These are phyloP conservation scores for Halisarca cf. caerulea DNA, from an alignment of 37 sponge, comb jelly and placozoan species.

Conservation along the genomic window DNA sequence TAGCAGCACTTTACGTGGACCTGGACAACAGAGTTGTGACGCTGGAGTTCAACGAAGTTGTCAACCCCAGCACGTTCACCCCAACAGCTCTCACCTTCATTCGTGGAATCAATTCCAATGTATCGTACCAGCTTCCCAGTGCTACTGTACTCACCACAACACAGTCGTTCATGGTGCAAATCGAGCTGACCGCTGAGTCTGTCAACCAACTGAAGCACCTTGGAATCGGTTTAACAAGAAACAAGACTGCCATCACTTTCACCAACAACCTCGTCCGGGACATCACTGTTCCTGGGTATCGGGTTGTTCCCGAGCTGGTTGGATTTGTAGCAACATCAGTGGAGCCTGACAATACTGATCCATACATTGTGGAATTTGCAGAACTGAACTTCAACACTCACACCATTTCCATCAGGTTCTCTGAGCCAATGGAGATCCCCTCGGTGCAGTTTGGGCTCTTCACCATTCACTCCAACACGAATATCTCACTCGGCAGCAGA, in stretches of 20 bases:
- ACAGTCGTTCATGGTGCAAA: constrained; percentile 6
- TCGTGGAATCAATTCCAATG: constrained; percentile 54
- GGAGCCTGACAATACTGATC: background rate
- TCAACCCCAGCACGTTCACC: constrained; percentile 61
- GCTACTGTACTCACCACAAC: constrained; percentile 13
- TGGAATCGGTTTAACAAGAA: constrained; percentile 23
- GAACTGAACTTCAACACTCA: constrained; percentile 12
- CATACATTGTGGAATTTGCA: constrained; percentile 3
- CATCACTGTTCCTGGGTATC: constrained; percentile 22
- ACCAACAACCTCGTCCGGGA: constrained; percentile 62
- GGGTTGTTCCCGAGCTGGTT: background rate
- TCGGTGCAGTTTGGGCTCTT: constrained; percentile 33
- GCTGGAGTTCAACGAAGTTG: constrained; percentile 76
- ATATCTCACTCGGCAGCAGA: background rate
- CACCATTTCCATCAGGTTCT: constrained; percentile 32
- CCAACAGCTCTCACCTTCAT: constrained; percentile 63
- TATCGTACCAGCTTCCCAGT: constrained; percentile 65
- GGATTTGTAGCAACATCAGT: constrained; percentile 12
- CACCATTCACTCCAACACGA: constrained; percentile 45
- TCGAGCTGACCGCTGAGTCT: constrained; percentile 8
- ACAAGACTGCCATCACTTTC: constrained; percentile 61
- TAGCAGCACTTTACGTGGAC: constrained; percentile 66
- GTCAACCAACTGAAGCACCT: constrained; percentile 25
- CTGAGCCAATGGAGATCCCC: constrained; percentile 38
- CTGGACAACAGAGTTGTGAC: constrained; percentile 54